Evolutionary conservation across 92 coral and sea anemone species (phyloP).

Genomic region (Parazoanthus atlanticus): DNA sequence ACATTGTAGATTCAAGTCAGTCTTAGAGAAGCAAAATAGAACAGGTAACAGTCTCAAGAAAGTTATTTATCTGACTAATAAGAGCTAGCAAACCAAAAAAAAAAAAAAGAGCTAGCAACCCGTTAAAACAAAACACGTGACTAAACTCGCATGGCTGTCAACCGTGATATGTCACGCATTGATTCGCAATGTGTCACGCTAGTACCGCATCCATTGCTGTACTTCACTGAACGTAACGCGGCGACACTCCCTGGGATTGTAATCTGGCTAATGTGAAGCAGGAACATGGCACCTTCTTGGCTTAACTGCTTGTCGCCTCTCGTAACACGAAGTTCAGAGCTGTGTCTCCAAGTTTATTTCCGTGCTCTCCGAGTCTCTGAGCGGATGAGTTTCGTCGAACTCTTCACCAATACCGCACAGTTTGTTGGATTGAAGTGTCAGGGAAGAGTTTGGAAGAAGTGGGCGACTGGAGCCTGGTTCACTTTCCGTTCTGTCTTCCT

Average conservation of each 20-base stretch:
- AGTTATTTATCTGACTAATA: neutral
- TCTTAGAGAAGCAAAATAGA: no score
- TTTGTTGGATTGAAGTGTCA: conserved; percentile 5
- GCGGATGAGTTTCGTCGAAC: neutral
- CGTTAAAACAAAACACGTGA: neutral
- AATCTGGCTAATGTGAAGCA: neutral
- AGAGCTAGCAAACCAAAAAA: conserved; percentile 11
- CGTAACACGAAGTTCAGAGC: neutral
- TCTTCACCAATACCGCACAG: conserved; percentile 20
- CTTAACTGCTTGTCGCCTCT: neutral
- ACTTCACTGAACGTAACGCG: neutral
- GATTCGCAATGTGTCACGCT: neutral
- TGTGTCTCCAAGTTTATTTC: conserved; percentile 11
- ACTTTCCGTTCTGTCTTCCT: conserved; percentile 11
- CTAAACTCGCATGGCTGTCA: neutral
- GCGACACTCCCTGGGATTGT: neutral
- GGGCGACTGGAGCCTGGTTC: neutral
- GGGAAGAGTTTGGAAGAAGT: neutral
- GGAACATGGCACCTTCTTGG: neutral
- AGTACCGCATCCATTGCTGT: neutral
- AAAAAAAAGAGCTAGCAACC: conserved; percentile 4
- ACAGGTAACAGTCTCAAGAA: neutral
- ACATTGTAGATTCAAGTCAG: no score
- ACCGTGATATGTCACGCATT: neutral
- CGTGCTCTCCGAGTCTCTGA: conserved; percentile 17